A percentile compares a stretch with the other conserved stretches of the same genome.
Conservation (phyloP, 2,113 vertebrate genomes). For the Pelvicachromis taeniatus region DNA sequence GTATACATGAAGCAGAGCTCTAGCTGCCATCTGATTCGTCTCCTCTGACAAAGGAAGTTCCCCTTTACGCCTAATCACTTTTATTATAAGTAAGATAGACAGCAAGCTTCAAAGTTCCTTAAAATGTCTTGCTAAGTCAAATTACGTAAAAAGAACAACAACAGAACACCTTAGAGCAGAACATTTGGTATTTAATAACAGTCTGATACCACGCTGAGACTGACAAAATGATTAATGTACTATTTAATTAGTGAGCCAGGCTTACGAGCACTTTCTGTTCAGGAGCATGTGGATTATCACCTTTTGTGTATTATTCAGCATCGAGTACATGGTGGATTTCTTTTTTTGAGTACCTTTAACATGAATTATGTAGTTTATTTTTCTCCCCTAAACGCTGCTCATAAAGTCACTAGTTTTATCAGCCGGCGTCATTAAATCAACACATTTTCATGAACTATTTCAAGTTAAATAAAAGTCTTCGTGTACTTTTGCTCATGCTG, state of each 20-base stretch:
- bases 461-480: not conserved
- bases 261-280: conserved; percentile 21
- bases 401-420: not conserved
- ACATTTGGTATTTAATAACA: conserved; percentile 2
- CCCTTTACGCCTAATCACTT: not conserved
- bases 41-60: not conserved
- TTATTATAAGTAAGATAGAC: not conserved
- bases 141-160: not conserved
- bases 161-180: not conserved
- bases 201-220: not conserved
- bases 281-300: conserved; percentile 27
- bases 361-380: not conserved
- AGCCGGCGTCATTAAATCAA: not conserved
- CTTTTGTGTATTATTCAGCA: not conserved
- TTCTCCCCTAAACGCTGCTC: not conserved
- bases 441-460: not conserved
- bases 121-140: not conserved
- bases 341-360: not conserved
- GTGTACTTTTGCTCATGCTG: not conserved
- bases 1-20: not conserved
- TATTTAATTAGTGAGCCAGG: conserved; percentile 22
- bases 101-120: not conserved
- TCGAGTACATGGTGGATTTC: not conserved
- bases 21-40: not conserved
- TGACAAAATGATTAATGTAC: not conserved